Base-by-base conservation (phyloP, 2,888 invertebrate genomes). In the Leptogaster cylindrica region DNA sequence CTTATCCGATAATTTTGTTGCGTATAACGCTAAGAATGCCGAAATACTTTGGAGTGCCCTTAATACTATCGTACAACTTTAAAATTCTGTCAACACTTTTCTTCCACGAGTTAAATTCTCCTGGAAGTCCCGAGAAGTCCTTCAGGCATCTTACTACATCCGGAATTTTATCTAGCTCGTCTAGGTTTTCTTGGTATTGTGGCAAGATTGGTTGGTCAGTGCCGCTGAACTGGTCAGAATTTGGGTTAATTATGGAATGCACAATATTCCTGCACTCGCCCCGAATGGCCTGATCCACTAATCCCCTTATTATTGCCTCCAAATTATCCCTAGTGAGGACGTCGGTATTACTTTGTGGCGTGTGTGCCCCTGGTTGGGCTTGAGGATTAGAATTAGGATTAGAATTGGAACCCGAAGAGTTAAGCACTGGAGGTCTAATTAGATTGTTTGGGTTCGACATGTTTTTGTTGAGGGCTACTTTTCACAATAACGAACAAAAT, bases 1-100 rank as follows among this genome's bases (percentile, higher is more conserved):
- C 68, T n/a, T 64, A 6, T 2, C 61, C 70, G 5, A 58, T n/a
- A 2, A 70, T 67, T 51, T 70, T 69, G 16, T 64, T 68, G 3
- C 68, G 14, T 25, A 69, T 55, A 1, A 67, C 46, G 28, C 25
- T 41, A 1, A 68, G 27, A 7, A 70, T 70, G 8, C 67, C 70
- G 31, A 27, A 69, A 28, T 69, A 69, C 31, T 50, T 70, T 8
- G 48, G 33, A 3, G 70, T 66, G 8, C 61, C 58, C 20, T 51
- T 52, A 6, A 63, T 7, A 12, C 10, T 27, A 16, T 52, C 52
- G 27, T 52, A 52, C 18, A 52, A 12, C n/a, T 28, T 52, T 14
- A 52, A 12, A 14, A 52, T 52, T 52, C 52, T 52, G 16, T 52
- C 31, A 3, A 51, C 51, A 51, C 51, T 51, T 51, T 51, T 27